Conservation (phyloP, 2,888 invertebrate genomes). For the Apodemia duryi region DNA sequence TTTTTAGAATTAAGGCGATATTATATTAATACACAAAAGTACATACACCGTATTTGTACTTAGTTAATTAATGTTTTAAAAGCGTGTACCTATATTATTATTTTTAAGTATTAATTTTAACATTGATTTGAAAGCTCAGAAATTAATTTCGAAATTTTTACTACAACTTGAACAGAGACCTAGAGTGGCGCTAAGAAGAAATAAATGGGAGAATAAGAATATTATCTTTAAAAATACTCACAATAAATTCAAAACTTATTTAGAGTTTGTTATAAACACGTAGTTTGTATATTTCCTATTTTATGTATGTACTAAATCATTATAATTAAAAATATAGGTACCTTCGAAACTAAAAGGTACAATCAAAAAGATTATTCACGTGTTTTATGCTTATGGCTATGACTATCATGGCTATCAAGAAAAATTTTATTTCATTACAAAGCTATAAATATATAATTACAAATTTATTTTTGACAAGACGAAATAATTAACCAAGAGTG, state of each 20-base stretch:
- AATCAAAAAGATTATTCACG: no score
- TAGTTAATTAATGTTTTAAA: slow-evolving; percentile 22
- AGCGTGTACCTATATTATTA: neutral
- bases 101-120: neutral
- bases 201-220: neutral
- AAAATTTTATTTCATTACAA: slow-evolving; percentile 15
- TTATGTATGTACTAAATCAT: neutral
- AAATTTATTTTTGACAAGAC: neutral
- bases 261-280: neutral
- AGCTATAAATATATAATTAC: neutral
- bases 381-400: no score
- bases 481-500: slow-evolving; percentile 32
- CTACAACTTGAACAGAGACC: neutral
- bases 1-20: slow-evolving; percentile 7
- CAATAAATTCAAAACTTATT: no score
- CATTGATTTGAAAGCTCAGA: neutral
- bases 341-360: no score
- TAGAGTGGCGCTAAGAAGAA: neutral
- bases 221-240: neutral
- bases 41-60: slow-evolving; percentile 32
- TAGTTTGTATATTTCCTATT: neutral
- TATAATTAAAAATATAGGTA: neutral
- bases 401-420: no score
- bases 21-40: slow-evolving; percentile 15
- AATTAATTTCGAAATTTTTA: neutral